phyloP scores from a whole-genome alignment of 1,140 invertebrate species.

The Orussus abietinus region DNA sequence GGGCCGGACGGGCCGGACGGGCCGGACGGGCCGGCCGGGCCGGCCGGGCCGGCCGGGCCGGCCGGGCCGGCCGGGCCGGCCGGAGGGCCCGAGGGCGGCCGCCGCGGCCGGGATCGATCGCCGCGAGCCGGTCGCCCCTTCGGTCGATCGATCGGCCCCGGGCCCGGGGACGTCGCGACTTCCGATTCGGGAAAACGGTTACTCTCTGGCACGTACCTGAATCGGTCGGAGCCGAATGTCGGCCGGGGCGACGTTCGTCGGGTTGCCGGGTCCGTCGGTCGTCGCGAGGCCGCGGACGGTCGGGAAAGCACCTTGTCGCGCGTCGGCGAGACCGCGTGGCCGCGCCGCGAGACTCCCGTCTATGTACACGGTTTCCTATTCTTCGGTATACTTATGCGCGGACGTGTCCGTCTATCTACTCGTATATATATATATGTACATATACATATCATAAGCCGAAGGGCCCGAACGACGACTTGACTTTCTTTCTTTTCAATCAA shows the following conservation, averaged over 20 bases:
- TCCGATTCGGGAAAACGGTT: background rate
- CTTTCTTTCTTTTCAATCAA: slow-evolving; percentile 5
- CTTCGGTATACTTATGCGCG: no score
- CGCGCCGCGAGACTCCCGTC: no score
- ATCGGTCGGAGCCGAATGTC: no score
- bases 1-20: slow-evolving; percentile 28
- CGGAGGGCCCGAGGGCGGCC: slow-evolving; percentile 23
- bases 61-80: slow-evolving; percentile 16
- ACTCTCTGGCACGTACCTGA: slow-evolving; percentile 26
- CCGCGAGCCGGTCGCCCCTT: slow-evolving; percentile 10
- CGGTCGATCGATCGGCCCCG: slow-evolving; percentile 17
- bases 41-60: slow-evolving; percentile 9
- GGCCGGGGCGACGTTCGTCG: no score
- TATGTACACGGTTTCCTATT: no score
- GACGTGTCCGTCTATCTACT: slow-evolving; percentile 6
- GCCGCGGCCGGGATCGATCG: slow-evolving; percentile 9
- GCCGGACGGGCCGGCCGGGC: slow-evolving; percentile 19
- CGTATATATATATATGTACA: slow-evolving; percentile 9
- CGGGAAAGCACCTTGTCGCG: no score
- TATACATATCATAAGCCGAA: background rate
- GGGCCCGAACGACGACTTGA: background rate
- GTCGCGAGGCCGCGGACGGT: no score
- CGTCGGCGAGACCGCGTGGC: no score
- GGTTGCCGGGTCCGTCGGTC: no score
- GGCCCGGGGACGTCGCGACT: slow-evolving; percentile 7